Conservation (phyloP, 2,888 invertebrate genomes). For the Andrena dorsata region DNA sequence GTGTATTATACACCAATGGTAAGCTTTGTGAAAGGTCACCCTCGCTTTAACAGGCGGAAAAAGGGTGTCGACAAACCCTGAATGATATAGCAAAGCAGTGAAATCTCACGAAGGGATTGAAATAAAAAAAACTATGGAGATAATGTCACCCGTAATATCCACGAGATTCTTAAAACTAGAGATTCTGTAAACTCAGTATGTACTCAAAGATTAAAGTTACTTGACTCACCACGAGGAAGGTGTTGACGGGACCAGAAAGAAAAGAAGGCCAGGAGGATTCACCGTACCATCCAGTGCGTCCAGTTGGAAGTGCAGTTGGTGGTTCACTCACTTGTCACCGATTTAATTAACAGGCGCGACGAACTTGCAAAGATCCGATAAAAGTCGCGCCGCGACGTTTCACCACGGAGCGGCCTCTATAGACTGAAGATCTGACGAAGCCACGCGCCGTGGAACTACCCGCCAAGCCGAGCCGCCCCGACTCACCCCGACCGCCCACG, state of each 20-base stretch:
- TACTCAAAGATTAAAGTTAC: background rate
- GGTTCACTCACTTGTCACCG: conserved; percentile 16
- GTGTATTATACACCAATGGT: conserved; percentile 1
- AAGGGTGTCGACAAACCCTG: background rate
- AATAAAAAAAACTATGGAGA: background rate
- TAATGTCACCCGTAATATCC: background rate
- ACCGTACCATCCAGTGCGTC: background rate
- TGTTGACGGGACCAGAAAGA: background rate
- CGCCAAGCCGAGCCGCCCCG: conserved; percentile 76
- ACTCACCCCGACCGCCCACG: conserved; percentile 64
- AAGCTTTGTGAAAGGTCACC: background rate
- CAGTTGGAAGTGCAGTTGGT: too few species aligned
- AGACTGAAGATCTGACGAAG: conserved; percentile 72
- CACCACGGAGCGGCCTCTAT: conserved; percentile 73
- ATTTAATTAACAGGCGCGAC: background rate
- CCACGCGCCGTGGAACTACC: conserved; percentile 75
- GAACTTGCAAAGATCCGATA: background rate
- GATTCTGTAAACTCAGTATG: background rate
- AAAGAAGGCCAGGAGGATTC: background rate
- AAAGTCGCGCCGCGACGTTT: conserved; percentile 53
- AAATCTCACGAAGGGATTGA: background rate
- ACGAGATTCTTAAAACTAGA: background rate
- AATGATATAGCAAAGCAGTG: background rate
- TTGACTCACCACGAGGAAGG: background rate
- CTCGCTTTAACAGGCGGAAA: background rate